Percentiles rank a stretch among this genome's conserved stretches.
Conservation (phyloP, 1,140 invertebrate genomes). For the Wasmannia auropunctata region DNA sequence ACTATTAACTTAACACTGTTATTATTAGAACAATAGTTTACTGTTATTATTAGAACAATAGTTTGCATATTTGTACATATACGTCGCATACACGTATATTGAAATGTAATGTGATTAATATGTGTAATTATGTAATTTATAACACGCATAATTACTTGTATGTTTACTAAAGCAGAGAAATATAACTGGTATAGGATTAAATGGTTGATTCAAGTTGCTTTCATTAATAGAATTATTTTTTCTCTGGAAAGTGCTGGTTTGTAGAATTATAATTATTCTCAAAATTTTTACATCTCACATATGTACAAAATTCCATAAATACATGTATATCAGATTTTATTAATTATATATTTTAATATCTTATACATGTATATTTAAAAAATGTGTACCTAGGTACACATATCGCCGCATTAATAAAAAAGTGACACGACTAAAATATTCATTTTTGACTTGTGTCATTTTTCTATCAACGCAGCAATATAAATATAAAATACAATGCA, state of each 20-base stretch:
- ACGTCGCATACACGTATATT: background rate
- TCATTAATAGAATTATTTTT: background rate
- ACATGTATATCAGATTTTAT: background rate
- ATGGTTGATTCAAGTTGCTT: background rate
- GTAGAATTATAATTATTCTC: background rate
- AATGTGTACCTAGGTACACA: too few species aligned
- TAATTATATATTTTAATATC: background rate
- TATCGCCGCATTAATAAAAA: too few species aligned
- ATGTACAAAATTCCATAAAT: background rate
- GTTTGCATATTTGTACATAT: constrained; percentile 12
- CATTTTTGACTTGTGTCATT: too few species aligned
- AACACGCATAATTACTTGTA: background rate
- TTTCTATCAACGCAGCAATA: too few species aligned
- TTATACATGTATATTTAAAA: background rate
- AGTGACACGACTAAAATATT: too few species aligned
- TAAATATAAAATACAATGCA: background rate
- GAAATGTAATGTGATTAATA: background rate
- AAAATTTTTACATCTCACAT: background rate
- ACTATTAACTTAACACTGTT: background rate
- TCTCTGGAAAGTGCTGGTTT: background rate
- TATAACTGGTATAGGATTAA: background rate
- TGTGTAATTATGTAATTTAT: background rate
- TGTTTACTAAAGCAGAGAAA: background rate
- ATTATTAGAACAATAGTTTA: constrained; percentile 22
- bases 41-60: constrained; percentile 1